These are phyloP conservation scores for Choloepus didactylus DNA, from an alignment of 2,797 vertebrate species.

Conservation along the genomic window DNA sequence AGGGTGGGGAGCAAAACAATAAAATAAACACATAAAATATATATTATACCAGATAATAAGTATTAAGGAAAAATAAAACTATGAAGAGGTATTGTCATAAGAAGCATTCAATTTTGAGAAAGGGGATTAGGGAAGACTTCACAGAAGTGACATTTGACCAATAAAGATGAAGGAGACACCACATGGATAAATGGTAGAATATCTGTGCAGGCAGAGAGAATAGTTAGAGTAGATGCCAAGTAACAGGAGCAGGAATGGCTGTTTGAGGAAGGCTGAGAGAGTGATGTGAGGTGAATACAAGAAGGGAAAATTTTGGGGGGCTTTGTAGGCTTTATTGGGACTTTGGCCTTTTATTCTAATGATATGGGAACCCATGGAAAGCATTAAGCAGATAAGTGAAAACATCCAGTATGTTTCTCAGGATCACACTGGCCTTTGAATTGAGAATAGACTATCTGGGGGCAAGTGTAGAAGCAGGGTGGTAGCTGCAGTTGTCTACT, in stretches of 20 bases:
- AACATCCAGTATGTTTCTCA: background rate
- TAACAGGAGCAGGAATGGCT: background rate
- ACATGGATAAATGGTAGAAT: background rate
- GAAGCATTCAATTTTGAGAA: background rate
- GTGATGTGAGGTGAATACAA: rapidly evolving
- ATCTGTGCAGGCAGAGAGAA: background rate
- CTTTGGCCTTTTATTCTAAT: constrained; percentile 1
- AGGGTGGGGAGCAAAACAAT: background rate
- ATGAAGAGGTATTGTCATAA: background rate
- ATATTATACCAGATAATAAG: background rate
- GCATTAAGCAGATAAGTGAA: background rate
- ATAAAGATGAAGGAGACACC: background rate
- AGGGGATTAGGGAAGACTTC: background rate
- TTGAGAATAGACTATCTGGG: background rate
- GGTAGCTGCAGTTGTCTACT: background rate
- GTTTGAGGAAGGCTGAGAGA: background rate
- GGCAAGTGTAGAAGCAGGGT: background rate
- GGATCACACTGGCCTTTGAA: background rate
- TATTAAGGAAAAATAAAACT: background rate
- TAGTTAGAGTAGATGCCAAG: background rate
- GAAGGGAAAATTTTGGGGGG: background rate
- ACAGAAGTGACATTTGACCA: background rate
- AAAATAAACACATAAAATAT: background rate
- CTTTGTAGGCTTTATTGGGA: background rate
- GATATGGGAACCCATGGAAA: background rate